phyloP scores from a whole-genome alignment of 1,140 invertebrate species.

The Halictus rubicundus region DNA sequence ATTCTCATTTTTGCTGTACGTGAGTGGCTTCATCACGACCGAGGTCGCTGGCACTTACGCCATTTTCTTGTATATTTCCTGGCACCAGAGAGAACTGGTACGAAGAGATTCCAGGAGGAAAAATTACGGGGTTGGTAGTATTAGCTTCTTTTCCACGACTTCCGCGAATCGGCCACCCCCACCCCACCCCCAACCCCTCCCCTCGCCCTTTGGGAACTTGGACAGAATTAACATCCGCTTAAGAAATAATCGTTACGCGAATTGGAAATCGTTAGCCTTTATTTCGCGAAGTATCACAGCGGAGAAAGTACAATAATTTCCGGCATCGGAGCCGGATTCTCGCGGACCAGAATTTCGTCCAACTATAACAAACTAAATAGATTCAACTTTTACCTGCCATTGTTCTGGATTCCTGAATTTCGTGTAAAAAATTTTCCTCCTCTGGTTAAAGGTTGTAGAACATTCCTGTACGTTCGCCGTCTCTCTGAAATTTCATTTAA shows the following conservation, averaged over 20 bases:
- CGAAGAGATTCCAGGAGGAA: slow-evolving; percentile 75
- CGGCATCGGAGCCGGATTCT: neutral
- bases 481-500: no score
- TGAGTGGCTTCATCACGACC: slow-evolving; percentile 90
- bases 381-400: no score
- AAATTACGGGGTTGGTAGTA: slow-evolving; percentile 74
- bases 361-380: neutral
- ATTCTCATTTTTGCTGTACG: slow-evolving; percentile 92
- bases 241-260: neutral
- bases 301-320: neutral
- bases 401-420: no score
- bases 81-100: slow-evolving; percentile 83
- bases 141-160: slow-evolving; percentile 43
- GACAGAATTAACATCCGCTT: slow-evolving; percentile 27
- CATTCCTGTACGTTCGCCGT: no score
- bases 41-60: slow-evolving; percentile 92
- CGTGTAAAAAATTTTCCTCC: no score
- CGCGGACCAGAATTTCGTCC: neutral
- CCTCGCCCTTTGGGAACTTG: neutral
- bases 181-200: no score
- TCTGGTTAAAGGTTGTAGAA: no score
- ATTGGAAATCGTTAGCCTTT: neutral
- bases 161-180: neutral
- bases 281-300: slow-evolving; percentile 8
- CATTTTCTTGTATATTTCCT: slow-evolving; percentile 92